Evolutionary conservation across 2,113 vertebrate genomes (phyloP).

Genomic region (Nycticorax nycticorax): DNA sequence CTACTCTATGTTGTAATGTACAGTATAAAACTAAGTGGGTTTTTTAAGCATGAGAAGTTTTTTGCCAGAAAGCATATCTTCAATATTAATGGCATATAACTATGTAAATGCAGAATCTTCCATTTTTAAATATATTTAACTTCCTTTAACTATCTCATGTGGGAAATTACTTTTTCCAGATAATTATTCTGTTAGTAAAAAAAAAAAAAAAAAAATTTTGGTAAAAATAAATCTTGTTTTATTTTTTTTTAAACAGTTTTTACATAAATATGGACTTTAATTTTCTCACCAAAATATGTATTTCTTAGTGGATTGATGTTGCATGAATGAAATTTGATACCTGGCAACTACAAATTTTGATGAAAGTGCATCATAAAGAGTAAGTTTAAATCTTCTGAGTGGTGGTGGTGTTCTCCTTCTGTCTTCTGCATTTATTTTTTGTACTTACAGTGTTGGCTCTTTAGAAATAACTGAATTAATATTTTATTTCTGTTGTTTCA

Average conservation of each 20-base stretch:
- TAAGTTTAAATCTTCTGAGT: neutral
- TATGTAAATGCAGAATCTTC: constrained; percentile 71
- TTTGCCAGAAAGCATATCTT: constrained; percentile 70
- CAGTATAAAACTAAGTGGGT: constrained; percentile 77
- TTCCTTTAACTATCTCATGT: constrained; percentile 53
- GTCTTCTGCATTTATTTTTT: neutral
- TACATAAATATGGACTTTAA: constrained; percentile 48
- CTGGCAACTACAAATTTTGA: constrained; percentile 45
- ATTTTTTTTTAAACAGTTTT: constrained; percentile 60
- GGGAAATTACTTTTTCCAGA: constrained; percentile 24
- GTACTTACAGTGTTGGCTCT: neutral
- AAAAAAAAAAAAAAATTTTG: neutral
- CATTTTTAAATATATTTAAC: constrained; percentile 77
- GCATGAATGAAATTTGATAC: constrained; percentile 62
- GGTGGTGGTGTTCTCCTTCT: constrained; percentile 5
- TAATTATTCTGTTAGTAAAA: constrained; percentile 21
- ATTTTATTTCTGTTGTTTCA: neutral
- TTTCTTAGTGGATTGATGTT: constrained; percentile 57
- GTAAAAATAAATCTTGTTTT: constrained; percentile 7
- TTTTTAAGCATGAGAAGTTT: constrained; percentile 87
- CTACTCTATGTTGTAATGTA: constrained; percentile 83
- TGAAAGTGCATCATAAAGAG: constrained; percentile 54
- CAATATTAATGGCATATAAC: constrained; percentile 57
- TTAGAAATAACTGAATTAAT: neutral
- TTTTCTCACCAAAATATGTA: constrained; percentile 50